Evolutionary conservation across 2,113 vertebrate genomes (phyloP).

Genomic region (Euleptes europaea): DNA sequence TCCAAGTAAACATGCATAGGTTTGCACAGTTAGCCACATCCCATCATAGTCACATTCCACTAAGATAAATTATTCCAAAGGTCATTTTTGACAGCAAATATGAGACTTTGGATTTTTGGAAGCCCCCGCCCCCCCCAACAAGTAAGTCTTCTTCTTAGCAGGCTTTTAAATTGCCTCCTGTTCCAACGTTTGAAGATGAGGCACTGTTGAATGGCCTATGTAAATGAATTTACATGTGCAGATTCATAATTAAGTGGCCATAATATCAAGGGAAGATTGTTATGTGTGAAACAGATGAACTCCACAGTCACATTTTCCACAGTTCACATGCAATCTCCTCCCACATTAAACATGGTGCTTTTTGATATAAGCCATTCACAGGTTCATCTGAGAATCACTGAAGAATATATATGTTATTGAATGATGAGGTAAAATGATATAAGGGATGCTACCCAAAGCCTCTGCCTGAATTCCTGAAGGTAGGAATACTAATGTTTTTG

Average conservation of each 20-base stretch:
- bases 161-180: not conserved
- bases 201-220: not conserved
- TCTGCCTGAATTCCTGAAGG: no score
- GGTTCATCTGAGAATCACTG: not conserved
- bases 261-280: not conserved
- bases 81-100: not conserved
- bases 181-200: not conserved
- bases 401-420: no score
- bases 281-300: not conserved
- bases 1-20: no score
- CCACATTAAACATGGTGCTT: not conserved
- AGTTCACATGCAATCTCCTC: not conserved
- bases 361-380: not conserved
- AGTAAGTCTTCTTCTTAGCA: not conserved
- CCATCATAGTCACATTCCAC: no score
- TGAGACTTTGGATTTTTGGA: not conserved
- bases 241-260: not conserved
- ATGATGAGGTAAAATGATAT: no score
- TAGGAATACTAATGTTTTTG: no score
- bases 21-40: no score
- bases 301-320: not conserved
- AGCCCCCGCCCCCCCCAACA: not conserved
- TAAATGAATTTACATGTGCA: not conserved
- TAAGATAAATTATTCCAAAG: not conserved
- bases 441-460: no score